Evolutionary conservation across 1,140 invertebrate genomes (phyloP).

Genomic region (Dreissena polymorpha): DNA sequence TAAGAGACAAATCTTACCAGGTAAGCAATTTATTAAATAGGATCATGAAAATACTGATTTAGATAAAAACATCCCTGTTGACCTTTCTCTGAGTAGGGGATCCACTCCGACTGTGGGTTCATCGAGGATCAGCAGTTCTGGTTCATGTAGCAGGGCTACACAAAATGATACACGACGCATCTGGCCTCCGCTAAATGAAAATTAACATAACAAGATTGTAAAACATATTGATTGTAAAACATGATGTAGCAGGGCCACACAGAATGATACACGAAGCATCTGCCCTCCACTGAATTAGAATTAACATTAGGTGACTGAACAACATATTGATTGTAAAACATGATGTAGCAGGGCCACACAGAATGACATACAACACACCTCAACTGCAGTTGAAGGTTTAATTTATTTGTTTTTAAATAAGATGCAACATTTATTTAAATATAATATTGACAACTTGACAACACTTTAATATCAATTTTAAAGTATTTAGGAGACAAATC

Average conservation of each 20-base stretch:
- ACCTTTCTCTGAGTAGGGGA: slow-evolving; percentile 93
- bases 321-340: no score
- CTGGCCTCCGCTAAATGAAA: slow-evolving; percentile 90
- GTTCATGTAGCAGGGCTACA: slow-evolving; percentile 94
- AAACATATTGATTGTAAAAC: no score
- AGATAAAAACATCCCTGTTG: slow-evolving; percentile 63
- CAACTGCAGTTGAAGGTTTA: no score
- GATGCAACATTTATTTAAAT: no score
- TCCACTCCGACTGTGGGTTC: slow-evolving; percentile 97
- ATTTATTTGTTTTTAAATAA: no score
- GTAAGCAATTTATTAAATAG: no score
- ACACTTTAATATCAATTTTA: no score
- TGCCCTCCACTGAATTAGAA: slow-evolving; percentile 89
- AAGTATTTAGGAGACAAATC: no score
- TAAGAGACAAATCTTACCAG: no score
- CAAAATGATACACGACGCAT: slow-evolving; percentile 95
- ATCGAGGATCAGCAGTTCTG: slow-evolving; percentile 94
- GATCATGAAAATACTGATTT: no score
- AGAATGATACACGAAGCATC: slow-evolving; percentile 94
- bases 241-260: slow-evolving; percentile 94
- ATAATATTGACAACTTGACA: no score
- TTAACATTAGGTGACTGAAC: no score
- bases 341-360: slow-evolving; percentile 95
- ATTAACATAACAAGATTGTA: not conserved
- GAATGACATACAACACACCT: slow-evolving; percentile 93